These are phyloP conservation scores for Drosophila macrospina DNA, from an alignment of 2,888 invertebrate genomes.

Conservation along the genomic window DNA sequence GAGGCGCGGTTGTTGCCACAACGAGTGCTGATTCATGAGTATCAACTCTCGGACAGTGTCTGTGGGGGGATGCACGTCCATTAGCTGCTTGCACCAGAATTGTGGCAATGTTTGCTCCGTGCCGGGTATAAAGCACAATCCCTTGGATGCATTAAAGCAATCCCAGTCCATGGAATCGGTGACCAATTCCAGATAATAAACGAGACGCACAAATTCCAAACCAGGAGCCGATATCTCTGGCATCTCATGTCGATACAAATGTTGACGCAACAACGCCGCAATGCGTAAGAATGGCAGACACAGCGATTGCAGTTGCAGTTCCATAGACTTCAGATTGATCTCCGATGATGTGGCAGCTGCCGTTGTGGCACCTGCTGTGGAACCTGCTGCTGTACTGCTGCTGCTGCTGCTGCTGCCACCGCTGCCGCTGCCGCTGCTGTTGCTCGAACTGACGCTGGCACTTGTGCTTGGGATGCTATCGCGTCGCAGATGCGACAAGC, in stretches of 20 bases:
- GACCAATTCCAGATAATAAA: conserved; percentile 91
- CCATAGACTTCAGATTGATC: conserved; percentile 84
- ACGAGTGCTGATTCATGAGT: conserved; percentile 89
- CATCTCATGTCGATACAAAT: conserved; percentile 92
- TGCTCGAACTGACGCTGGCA: conserved; percentile 32
- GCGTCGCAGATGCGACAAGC: conserved; percentile 81
- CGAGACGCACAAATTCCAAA: conserved; percentile 91
- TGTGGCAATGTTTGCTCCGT: conserved; percentile 87
- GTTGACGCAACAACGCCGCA: conserved; percentile 92
- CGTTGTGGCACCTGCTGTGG: not conserved
- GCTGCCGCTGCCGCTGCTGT: conserved; percentile 7
- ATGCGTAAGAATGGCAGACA: conserved; percentile 94
- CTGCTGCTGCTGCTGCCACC: conserved; percentile 7
- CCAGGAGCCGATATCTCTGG: conserved; percentile 89
- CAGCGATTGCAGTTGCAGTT: conserved; percentile 89
- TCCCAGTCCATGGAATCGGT: conserved; percentile 89
- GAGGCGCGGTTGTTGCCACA: conserved; percentile 93
- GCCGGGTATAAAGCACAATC: conserved; percentile 87
- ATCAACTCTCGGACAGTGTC: conserved; percentile 88
- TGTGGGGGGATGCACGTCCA: conserved; percentile 85
- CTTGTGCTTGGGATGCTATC: conserved; percentile 79
- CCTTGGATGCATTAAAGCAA: conserved; percentile 88
- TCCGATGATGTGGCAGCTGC: conserved; percentile 37
- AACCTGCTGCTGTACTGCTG: conserved; percentile 5
- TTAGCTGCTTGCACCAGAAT: conserved; percentile 90